Evolutionary conservation across 1,140 invertebrate genomes (phyloP), one percentile per base, ranked within the genome.

Genomic region (Nasonia giraulti): DNA sequence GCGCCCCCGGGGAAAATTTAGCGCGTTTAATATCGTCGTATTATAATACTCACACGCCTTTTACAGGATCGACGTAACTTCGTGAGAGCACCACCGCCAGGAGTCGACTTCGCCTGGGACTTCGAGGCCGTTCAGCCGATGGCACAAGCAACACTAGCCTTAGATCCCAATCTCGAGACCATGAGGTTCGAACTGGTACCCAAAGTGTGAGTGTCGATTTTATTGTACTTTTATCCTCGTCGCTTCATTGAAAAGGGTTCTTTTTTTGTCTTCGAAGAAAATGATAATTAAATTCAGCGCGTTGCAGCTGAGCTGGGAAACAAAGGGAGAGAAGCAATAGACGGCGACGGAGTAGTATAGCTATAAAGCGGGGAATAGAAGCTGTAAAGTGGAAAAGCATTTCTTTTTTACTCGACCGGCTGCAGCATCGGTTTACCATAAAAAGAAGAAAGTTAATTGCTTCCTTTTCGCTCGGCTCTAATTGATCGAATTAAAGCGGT

Each of bases 101-200:
- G 98, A 80, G 98, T 99, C 55, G 96, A 98, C 92, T 99, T 99
- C 93, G 95, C 97, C 77, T 99, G 99, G 95, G 97, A 99, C 91
- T 98, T 98, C 92, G 97, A 98, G 90, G 95, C 96, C 78, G 96
- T 96, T 92, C 97, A 97, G 93, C 98, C 98, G 55, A 95, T 99
- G 88, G 98, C 99, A 78, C 95, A 98, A 93, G 97, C 97, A 87
- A 98, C 98, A 88, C 96, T 99, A 92, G 96, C 97, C 88, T 96
- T 99, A 92, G 99, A 99, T 94, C 96, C 97, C 80, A 98, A 98
- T 93, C 95, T 99, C 87, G 96, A 98, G 93, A 97, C 97, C 93
- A 99, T 99, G 98, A 96, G 99, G 93, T 99, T 99, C 94, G 97
- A 99, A 92, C 95, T 99, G 87, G 99, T 99, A 89, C 99, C 99